Percentiles rank a stretch among this genome's conserved stretches.
Evolutionary conservation across 2,113 vertebrate species (phyloP).

Genomic region (Tylochromis polylepis): DNA sequence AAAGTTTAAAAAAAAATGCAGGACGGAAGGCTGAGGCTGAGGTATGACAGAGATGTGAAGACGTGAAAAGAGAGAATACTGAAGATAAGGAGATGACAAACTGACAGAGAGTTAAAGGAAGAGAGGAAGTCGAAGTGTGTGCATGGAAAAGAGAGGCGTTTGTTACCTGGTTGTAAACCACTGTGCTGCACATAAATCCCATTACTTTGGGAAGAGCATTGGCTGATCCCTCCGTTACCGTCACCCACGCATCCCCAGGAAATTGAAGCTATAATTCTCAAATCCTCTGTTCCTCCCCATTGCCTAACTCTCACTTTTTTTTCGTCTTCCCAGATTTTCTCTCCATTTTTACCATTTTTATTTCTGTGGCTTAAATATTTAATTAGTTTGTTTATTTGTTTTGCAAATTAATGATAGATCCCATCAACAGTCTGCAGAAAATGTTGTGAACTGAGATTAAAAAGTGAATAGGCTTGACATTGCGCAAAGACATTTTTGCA

Average conservation of each 20-base stretch:
- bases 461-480: neutral
- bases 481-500: neutral
- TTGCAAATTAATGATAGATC: conserved; percentile 1
- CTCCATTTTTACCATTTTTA: neutral
- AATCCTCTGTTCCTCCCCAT: conserved; percentile 38
- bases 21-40: neutral
- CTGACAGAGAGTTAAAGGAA: conserved; percentile 11
- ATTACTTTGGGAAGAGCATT: conserved; percentile 63
- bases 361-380: neutral
- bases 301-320: neutral
- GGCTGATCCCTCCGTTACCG: conserved; percentile 53
- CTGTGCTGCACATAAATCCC: conserved; percentile 66
- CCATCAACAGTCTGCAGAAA: neutral
- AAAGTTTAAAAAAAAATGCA: neutral
- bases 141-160: conserved; percentile 35
- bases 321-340: neutral
- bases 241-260: conserved; percentile 59
- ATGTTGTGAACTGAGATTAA: neutral
- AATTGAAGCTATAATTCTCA: conserved; percentile 76
- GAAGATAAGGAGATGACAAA: conserved; percentile 34
- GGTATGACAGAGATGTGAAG: neutral
- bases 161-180: conserved; percentile 67
- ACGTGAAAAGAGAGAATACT: neutral
- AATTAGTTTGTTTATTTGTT: neutral
- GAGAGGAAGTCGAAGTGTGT: neutral